These are phyloP conservation scores for Poecilobothrus nobilitatus DNA, from an alignment of 2,888 invertebrate genomes.

Conservation along the genomic window DNA sequence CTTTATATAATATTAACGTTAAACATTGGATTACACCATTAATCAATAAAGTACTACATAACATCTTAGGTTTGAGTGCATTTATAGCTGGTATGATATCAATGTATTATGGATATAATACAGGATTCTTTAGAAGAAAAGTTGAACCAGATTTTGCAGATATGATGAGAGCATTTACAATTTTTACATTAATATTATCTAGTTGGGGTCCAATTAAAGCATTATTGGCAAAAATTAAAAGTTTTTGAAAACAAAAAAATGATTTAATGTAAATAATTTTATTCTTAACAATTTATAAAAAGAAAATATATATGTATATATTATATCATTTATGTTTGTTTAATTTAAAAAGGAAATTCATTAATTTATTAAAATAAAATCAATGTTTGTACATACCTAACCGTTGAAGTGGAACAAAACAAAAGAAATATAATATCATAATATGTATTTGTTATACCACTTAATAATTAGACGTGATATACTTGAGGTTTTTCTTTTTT, in stretches of 20 bases:
- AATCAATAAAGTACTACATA: slow-evolving; percentile 37
- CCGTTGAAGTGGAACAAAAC: too few species aligned
- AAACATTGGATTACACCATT: slow-evolving; percentile 30
- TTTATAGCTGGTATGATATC: slow-evolving; percentile 36
- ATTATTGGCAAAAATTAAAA: slow-evolving; percentile 16
- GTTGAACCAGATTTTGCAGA: slow-evolving; percentile 28
- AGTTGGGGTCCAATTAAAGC: slow-evolving; percentile 34
- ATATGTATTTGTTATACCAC: too few species aligned
- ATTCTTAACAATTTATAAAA: too few species aligned
- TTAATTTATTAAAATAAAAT: too few species aligned
- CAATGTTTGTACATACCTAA: too few species aligned
- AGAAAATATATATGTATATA: too few species aligned
- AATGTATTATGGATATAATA: slow-evolving; percentile 38
- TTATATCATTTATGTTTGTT: too few species aligned
- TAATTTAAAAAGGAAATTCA: too few species aligned
- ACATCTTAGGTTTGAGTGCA: slow-evolving; percentile 32
- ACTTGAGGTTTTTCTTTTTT: too few species aligned
- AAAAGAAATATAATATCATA: too few species aligned
- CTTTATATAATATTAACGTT: slow-evolving; percentile 31
- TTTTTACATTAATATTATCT: slow-evolving; percentile 32
- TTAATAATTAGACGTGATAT: too few species aligned
- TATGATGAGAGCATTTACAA: slow-evolving; percentile 34
- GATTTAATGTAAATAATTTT: too few species aligned
- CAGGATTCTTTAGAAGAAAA: slow-evolving; percentile 32
- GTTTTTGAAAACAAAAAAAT: not conserved